Evolutionary conservation across 2,113 vertebrate genomes (phyloP), one percentile per base, ranked within the genome.

Genomic region (Candoia aspera): DNA sequence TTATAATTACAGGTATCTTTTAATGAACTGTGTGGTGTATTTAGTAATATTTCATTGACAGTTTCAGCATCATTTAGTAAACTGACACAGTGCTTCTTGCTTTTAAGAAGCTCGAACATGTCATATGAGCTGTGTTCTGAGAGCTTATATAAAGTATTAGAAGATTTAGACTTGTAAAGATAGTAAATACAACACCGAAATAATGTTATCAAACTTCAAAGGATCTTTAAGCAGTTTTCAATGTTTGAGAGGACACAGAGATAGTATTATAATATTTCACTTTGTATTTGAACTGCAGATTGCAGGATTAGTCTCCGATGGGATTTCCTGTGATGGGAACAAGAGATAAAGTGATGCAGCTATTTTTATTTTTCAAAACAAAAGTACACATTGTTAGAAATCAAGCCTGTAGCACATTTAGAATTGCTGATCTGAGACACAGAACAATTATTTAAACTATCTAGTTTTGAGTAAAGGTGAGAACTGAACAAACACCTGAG

Each of bases 1-100:
- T 91, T 96, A 92, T 95, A 95, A 96, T 95, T 96, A 96, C 96
- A 94, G 96, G 95, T 64, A 94, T 90, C 90, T 93, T 49, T 92
- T 92, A 92, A 96, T 94, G 94, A 96, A 94, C 90, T 54, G 59
- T 92, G 93, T 93, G 91, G 91, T 92, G 92, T 4, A 0, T 92
- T 93, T 96, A 93, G 95, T 96, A 95, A 96, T 94, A 87, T 92
- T 94, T 94, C 93, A 96, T 59, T 95, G 94, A 95, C 73, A 95
- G 88, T 83, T 94, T 6, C 92, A 93, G 95, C 94, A 93, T 94
- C 93, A 94, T 95, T 94, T 93, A 92, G 93, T 93, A 96, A 90
- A 90, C 90, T 90, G 92, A 88, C 92, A 95, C 59, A 95, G 94
- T 87, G 92, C 93, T 54, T 85, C 84, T 87, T 87, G 46, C 90